A percentile compares a stretch with the other conserved stretches of the same genome.
Evolutionary conservation across 2,113 vertebrate species (phyloP).

Genomic region (Paramisgurnus dabryanus): DNA sequence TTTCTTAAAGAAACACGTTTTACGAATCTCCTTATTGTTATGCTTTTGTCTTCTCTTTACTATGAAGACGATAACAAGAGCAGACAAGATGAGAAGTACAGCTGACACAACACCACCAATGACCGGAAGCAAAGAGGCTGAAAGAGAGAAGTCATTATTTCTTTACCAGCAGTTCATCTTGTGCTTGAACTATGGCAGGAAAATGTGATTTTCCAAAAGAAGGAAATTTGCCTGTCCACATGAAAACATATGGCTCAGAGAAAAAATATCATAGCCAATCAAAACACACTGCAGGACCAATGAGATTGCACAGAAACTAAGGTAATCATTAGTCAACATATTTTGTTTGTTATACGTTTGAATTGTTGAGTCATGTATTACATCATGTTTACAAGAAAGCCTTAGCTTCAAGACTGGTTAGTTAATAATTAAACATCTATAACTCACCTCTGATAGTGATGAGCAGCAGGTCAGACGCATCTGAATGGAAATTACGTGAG

Average conservation of each 20-base stretch:
- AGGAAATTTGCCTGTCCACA: no score
- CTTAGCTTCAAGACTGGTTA: no score
- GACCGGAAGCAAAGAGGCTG: constrained; percentile 28
- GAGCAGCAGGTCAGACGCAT: not conserved
- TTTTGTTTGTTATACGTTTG: no score
- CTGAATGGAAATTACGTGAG: constrained; percentile 25
- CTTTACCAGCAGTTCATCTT: not conserved
- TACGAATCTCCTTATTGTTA: not conserved
- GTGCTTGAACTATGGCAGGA: no score
- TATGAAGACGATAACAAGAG: constrained; percentile 11
- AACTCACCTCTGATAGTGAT: not conserved
- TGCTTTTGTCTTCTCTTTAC: constrained; percentile 4
- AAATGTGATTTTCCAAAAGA: no score
- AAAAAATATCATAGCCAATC: no score
- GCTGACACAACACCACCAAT: constrained; percentile 20
- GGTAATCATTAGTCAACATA: no score
- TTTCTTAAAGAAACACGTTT: not conserved
- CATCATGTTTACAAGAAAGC: no score
- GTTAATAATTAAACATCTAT: not conserved
- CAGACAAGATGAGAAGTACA: constrained; percentile 16
- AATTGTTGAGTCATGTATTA: no score
- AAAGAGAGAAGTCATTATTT: constrained; percentile 10
- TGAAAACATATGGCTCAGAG: no score
- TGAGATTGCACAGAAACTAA: no score
- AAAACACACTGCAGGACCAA: no score